Base-by-base conservation (phyloP, 2,888 invertebrate species). In the Entomobrya proxima region DNA sequence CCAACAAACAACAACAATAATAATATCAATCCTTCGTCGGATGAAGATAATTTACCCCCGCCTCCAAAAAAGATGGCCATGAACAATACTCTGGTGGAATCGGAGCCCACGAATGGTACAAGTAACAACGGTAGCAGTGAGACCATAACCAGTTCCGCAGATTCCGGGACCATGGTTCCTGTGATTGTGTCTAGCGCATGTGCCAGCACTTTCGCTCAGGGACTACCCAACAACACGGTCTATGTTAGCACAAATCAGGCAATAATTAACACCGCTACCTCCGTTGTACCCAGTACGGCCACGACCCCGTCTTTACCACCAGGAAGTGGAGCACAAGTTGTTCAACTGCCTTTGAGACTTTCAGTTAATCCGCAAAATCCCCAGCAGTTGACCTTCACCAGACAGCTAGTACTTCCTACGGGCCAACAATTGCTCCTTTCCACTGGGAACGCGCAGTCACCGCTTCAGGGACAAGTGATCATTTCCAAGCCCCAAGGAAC, bases 351-450 rank as follows among this genome's bases (percentile, higher is more conserved):
- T 11, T 82, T 87, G 27, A 61, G 80, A 69, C 86, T 84, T 72
- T 87, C 88, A 30, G 80, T 88, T 76, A 87, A 87, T 58, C 89
- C 85, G 6, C 89, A 80, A 69, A 87, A 86, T 47, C 88, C 87
- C 15, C 90, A 87, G 69, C 90, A 89, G 72, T 74, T 88, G 67
- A 89, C 88, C 32, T 90, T 88, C 85, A 89, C 86, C 3, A 85
- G 89, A 79, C 90, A 88, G 76, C 88, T 89, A 69, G 89, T 89
- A 35, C 87, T 88, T 79, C 90, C 88, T 44, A 83, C 89, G 1
- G 90, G 90, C 44, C 90, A 90, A 50, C 90, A 90, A 50, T 85
- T 91, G 18, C 78, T 90, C 30, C 88, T 89, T 30, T 88, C 90
- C 30, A 87, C 89, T 13, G 87, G 81, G 24, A 87, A 88, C 80